Conservation (phyloP, 2,113 vertebrate genomes). For the Myrmophylax atrothorax region DNA sequence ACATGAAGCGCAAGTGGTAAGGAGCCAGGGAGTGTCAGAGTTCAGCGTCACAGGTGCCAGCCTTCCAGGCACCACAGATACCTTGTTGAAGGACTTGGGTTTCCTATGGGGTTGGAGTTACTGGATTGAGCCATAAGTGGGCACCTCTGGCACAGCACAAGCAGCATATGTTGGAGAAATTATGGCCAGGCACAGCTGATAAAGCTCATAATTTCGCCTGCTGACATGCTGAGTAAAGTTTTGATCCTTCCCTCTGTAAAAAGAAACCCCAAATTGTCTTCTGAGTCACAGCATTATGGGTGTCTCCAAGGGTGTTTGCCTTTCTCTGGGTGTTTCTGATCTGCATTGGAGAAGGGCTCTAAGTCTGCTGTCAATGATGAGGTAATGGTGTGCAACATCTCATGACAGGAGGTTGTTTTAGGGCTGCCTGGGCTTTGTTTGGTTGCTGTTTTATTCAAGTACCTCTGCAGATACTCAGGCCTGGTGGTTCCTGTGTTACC, state of each 20-base stretch:
- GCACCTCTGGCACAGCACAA: not conserved
- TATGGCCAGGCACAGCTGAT: not conserved
- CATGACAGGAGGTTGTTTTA: not conserved
- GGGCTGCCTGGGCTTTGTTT: not conserved
- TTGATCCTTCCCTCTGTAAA: not conserved
- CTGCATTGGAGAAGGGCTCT: not conserved
- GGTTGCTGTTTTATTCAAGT: not conserved
- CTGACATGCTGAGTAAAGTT: not conserved
- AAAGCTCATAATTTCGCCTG: not conserved
- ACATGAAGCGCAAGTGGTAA: slow-evolving; percentile 99
- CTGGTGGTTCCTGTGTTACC: not conserved
- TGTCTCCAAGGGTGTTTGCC: not conserved
- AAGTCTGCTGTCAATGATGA: slow-evolving; percentile 1
- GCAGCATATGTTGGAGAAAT: not conserved
- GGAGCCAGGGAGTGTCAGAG: not conserved
- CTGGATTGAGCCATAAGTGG: not conserved
- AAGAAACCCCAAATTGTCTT: not conserved
- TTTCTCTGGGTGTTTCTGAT: not conserved
- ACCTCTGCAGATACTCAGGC: not conserved
- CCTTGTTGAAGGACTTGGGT: not conserved
- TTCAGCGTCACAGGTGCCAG: not conserved
- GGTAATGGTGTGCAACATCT: not conserved
- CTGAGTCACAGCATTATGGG: not conserved
- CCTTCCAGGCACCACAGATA: accelerated
- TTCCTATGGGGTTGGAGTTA: not conserved